These are phyloP conservation scores for Calameuta filiformis DNA, from an alignment of 2,888 invertebrate species.

Conservation along the genomic window DNA sequence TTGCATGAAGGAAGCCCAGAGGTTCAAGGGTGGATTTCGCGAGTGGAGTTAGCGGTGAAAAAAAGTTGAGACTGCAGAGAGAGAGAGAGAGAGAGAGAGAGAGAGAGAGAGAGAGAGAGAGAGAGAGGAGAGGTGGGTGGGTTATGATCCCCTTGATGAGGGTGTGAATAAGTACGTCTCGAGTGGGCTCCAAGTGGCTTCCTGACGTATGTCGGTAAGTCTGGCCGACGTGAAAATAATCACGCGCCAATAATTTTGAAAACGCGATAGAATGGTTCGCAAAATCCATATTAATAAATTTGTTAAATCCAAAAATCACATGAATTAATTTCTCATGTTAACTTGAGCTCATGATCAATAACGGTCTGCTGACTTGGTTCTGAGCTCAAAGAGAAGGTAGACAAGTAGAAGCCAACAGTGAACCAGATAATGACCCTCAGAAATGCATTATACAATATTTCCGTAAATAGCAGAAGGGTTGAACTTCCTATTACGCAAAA, in stretches of 20 bases:
- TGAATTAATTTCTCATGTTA: not conserved
- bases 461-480: not conserved
- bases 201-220: not conserved
- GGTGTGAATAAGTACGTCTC: slow-evolving; percentile 61
- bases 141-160: slow-evolving; percentile 46
- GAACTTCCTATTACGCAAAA: slow-evolving; percentile 17
- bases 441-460: not conserved
- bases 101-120: slow-evolving; percentile 23
- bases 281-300: not conserved
- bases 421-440: not conserved
- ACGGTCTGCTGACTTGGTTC: not conserved
- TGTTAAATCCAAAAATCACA: not conserved
- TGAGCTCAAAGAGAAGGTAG: not conserved
- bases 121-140: slow-evolving; percentile 6
- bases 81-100: slow-evolving; percentile 22
- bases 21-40: not conserved
- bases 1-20: not conserved
- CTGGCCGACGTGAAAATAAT: not conserved
- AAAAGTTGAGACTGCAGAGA: slow-evolving; percentile 25
- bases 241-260: slow-evolving; percentile 34
- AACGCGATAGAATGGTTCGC: not conserved
- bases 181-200: slow-evolving; percentile 30
- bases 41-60: slow-evolving; percentile 11
- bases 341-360: not conserved
- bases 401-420: not conserved